These are phyloP conservation scores for Ceryle rudis DNA, from an alignment of 2,797 vertebrate species.

Conservation along the genomic window DNA sequence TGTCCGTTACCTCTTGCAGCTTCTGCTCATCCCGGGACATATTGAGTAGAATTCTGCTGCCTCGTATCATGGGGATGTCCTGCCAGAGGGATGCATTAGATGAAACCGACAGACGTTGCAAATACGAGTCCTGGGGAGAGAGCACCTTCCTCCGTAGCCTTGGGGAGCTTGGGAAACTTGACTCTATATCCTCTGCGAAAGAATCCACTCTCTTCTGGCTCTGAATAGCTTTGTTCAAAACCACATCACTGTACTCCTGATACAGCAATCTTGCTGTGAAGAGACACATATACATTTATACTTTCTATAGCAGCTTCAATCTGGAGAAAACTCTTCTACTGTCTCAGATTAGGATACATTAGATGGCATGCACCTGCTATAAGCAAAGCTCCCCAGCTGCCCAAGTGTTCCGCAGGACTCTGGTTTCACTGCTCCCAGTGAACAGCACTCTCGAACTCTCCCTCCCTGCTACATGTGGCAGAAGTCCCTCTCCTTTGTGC, in stretches of 20 bases:
- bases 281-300: not conserved
- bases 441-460: not conserved
- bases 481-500: not conserved
- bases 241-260: slow-evolving; percentile 88
- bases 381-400: not conserved
- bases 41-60: slow-evolving; percentile 81
- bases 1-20: slow-evolving; percentile 90
- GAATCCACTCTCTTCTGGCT: slow-evolving; percentile 88
- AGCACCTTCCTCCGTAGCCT: slow-evolving; percentile 66
- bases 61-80: slow-evolving; percentile 89
- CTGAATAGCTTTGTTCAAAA: slow-evolving; percentile 92
- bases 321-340: not conserved
- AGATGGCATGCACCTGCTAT: not conserved
- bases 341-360: not conserved
- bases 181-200: slow-evolving; percentile 72
- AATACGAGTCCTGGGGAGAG: slow-evolving; percentile 74
- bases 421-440: not conserved
- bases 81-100: slow-evolving; percentile 90
- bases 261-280: slow-evolving; percentile 78
- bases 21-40: slow-evolving; percentile 89
- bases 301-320: not conserved
- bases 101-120: slow-evolving; percentile 86
- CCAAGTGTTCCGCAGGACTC: not conserved
- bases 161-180: slow-evolving; percentile 54
- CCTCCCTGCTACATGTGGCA: not conserved